phyloP scores from a whole-genome alignment of 2,113 vertebrate genomes.

The Mellivora capensis region DNA sequence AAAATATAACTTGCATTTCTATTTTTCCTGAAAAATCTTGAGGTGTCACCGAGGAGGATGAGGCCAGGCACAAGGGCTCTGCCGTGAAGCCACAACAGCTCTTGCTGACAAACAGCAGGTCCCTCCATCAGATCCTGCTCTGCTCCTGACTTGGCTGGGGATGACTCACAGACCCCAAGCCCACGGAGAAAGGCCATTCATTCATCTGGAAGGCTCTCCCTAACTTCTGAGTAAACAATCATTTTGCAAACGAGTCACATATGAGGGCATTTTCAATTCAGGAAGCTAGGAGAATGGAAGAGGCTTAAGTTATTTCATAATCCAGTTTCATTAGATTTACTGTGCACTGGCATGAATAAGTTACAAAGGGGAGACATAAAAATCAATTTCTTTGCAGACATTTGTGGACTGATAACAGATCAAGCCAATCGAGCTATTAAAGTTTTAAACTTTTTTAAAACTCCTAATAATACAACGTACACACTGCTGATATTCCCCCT shows the following conservation, averaged over 20 bases:
- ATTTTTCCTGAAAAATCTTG: conserved; percentile 2
- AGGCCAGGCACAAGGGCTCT: not conserved
- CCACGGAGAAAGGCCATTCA: not conserved
- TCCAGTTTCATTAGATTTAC: conserved; percentile 63
- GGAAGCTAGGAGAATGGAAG: conserved; percentile 45
- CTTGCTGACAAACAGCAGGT: not conserved
- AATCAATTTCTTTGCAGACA: conserved; percentile 59
- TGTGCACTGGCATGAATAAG: conserved; percentile 28
- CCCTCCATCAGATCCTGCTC: not conserved
- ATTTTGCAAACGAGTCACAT: conserved; percentile 50
- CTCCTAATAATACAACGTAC: not conserved
- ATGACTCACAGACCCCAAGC: not conserved
- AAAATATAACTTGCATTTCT: not conserved
- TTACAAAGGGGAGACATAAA: conserved; percentile 43
- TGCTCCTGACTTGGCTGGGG: not conserved
- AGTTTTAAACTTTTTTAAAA: conserved; percentile 38
- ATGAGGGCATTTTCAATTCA: conserved; percentile 43
- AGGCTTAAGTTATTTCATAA: conserved; percentile 61
- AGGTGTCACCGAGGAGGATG: not conserved
- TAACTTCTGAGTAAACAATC: conserved; percentile 43
- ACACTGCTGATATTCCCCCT: not conserved
- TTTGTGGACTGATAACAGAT: conserved; percentile 52
- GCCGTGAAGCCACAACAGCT: rapidly evolving
- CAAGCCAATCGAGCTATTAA: conserved; percentile 33
- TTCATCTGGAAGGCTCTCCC: not conserved